Evolutionary conservation across 2,797 vertebrate species (phyloP).

Genomic region (Yasuhikotakia modesta): DNA sequence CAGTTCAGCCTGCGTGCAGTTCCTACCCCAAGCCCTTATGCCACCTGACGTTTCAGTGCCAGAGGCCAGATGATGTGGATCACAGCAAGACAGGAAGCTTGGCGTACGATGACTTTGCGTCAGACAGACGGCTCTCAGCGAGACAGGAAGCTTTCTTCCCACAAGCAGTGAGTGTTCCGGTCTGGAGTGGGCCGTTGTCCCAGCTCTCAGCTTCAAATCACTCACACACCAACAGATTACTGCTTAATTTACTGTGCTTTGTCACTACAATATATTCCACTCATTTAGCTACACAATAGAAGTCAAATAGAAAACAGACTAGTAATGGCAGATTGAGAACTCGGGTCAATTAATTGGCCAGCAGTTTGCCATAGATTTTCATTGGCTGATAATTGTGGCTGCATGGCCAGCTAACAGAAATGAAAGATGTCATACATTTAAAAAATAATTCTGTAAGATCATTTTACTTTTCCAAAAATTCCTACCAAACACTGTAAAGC

Average conservation of each 20-base stretch:
- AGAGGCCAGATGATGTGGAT: slow-evolving; percentile 55
- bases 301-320: background rate
- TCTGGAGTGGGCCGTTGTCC: slow-evolving; percentile 54
- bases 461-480: too few species aligned
- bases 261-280: too few species aligned
- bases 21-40: slow-evolving; percentile 44
- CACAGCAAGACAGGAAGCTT: slow-evolving; percentile 60
- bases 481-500: too few species aligned
- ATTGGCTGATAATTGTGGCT: too few species aligned
- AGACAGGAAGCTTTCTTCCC: slow-evolving; percentile 67
- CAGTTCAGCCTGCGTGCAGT: slow-evolving; percentile 19
- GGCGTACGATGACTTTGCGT: slow-evolving; percentile 66
- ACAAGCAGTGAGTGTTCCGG: slow-evolving; percentile 58
- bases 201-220: slow-evolving; percentile 56
- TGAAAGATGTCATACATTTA: too few species aligned
- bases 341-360: background rate
- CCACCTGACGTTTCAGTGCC: slow-evolving; percentile 54
- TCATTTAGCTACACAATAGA: too few species aligned
- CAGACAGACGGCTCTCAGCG: slow-evolving; percentile 66
- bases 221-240: slow-evolving; percentile 49
- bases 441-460: too few species aligned
- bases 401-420: too few species aligned
- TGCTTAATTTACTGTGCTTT: slow-evolving; percentile 33
- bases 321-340: background rate
- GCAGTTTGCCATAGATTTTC: too few species aligned